Base-by-base conservation (phyloP, 2,888 invertebrate species). In the Coremacera marginata region DNA sequence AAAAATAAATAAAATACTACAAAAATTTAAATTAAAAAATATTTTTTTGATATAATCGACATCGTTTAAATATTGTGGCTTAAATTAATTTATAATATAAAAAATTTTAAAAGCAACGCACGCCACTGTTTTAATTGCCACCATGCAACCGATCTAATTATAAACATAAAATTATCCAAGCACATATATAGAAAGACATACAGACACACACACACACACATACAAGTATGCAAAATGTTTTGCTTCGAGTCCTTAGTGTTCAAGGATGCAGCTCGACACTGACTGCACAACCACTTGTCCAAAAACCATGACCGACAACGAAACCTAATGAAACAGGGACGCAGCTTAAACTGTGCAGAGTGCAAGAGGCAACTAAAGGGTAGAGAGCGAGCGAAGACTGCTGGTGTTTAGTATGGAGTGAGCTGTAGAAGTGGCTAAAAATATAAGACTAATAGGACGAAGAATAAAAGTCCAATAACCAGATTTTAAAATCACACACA, bases 401-500 rank as follows among this genome's bases (percentile, higher is more conserved):
- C 34, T 49, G 14, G 34, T n/a, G n/a, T 16, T 22, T 60, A 8
- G 62, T 31, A 51, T 1, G 63, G n/a, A 31, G 3, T n/a, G 22
- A 51, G 34, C 22, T 19, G 74, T 16, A 16, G 34, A 57, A 31
- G 44, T 70, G 57, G 62, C 70, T 52, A 31, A 63, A 72, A 77
- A 68, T 73, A 68, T 79, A 79, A 77, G 76, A 76, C 79, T 71
- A 77, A 77, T 70, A 77, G 70, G 27, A 70, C 52, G 60, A 70
- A 55, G 77, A 52, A 73, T 73, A 52, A 63, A 67, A 67, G 82
- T 84, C 44, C 75, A 70, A 65, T 75, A 75, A 55, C 65, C 77
- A 70, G 75, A 86, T 83, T 80, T 85, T 81, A 84, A 76, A 70
- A 75, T 79, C 70, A 37, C 65, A 52, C 77, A 73, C 51, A 60